Evolutionary conservation across 2,113 vertebrate species (phyloP).

Genomic region (Hippocampus mohnikei): DNA sequence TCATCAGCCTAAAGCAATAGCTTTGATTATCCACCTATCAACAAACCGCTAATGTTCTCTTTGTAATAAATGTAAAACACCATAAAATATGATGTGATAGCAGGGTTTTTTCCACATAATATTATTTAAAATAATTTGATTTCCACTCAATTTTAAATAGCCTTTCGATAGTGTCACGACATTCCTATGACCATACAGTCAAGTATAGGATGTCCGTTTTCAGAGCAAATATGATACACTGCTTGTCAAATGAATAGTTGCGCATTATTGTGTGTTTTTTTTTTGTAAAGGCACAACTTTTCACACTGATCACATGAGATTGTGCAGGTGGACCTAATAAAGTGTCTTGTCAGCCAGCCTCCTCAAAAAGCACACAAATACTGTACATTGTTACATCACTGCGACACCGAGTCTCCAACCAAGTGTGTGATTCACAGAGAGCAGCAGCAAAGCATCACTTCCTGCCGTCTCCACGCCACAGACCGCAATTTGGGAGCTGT

Average conservation of each 20-base stretch:
- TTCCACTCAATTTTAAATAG: too few relatives aligned
- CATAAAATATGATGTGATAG: background rate
- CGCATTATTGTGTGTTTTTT: too few relatives aligned
- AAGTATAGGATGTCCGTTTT: too few relatives aligned
- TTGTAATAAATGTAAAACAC: background rate
- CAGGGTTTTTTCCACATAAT: too few relatives aligned
- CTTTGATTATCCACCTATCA: too few relatives aligned
- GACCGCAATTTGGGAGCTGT: slow-evolving; percentile 55
- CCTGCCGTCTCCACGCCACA: slow-evolving; percentile 41
- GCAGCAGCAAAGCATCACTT: slow-evolving; percentile 22
- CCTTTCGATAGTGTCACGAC: too few relatives aligned
- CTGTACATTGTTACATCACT: background rate
- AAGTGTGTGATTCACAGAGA: slow-evolving; percentile 44
- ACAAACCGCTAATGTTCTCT: too few relatives aligned
- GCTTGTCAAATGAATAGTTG: too few relatives aligned
- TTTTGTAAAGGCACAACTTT: background rate
- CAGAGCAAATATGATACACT: too few relatives aligned
- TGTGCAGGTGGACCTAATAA: background rate
- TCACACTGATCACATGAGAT: background rate
- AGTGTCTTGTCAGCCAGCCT: slow-evolving; percentile 2
- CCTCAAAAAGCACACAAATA: background rate
- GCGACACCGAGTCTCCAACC: background rate
- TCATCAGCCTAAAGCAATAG: background rate
- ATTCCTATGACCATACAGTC: too few relatives aligned
- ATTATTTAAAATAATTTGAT: too few relatives aligned